Evolutionary conservation across 2,888 invertebrate species (phyloP), one percentile per base, ranked within the genome.

Genomic region (Piscicola geometra): DNA sequence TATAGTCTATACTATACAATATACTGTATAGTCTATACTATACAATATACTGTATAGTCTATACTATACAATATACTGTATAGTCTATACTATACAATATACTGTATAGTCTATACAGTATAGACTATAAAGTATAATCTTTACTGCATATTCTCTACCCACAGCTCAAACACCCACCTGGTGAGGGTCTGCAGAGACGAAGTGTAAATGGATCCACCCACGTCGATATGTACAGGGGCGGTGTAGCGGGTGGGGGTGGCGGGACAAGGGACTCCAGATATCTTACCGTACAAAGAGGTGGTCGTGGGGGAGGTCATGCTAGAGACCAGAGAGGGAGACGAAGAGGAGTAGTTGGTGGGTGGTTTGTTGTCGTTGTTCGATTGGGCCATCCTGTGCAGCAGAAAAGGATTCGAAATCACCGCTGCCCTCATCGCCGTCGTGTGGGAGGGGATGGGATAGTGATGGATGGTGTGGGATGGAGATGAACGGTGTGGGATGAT

Each of bases 181-280:
- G 96, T 96, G 60, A 97, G 89, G 5, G 96, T 97, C 86, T 96
- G 94, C 84, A 97, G 87, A 0, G 95, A 94, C 3, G 95, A 95
- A 0, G 96, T 97, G 87, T 96, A 97, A 82, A 96, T 96, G 75
- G 93, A 93, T 50, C 96, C 96, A 5, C 97, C 96, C 74, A 97
- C 96, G 86, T 97, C 96, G 81, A 97, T 96, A 86, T 97, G 96
- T 0, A 97, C 96, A 0, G 97, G 96, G 1, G 96, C 96, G 76
- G 94, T 94, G 86, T 92, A 93, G 77, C 93, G 90, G 50, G 93
- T 92, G 68, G 94, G 93, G 21, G 92, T 91, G 0, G 96, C 96
- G 25, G 96, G 94, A 81, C 93, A 92, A 0, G 96, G 96, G 78
- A 96, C 94, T 47, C 94, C 94, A 15, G 91, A 90, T 82, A 93